A percentile compares a stretch with the other conserved stretches of the same genome.
phyloP scores from a whole-genome alignment of 2,888 invertebrate genomes.

The Ctenicera cuprea region DNA sequence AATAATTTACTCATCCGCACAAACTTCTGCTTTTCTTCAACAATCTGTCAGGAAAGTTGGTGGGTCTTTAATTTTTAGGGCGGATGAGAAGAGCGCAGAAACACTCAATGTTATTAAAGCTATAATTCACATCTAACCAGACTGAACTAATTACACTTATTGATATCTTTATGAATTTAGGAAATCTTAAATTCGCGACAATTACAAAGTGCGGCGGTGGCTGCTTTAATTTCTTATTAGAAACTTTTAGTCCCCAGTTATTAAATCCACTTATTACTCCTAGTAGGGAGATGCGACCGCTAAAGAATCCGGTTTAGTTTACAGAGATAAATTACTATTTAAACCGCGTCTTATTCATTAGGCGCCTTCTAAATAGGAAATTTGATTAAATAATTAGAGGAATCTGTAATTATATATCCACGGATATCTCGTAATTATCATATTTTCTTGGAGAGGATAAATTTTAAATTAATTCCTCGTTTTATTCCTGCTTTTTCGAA shows the following conservation, averaged over 20 bases:
- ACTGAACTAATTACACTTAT: conserved; percentile 65
- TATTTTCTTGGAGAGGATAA: conserved; percentile 6
- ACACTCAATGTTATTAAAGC: conserved; percentile 43
- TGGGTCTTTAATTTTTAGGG: conserved; percentile 32
- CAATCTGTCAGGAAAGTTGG: conserved; percentile 19
- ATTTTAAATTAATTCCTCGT: conserved; percentile 3
- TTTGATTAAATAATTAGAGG: conserved; percentile 47
- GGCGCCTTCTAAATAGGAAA: conserved; percentile 58
- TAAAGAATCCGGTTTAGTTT: conserved; percentile 47
- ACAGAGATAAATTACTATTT: conserved; percentile 59
- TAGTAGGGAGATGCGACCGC: conserved; percentile 47
- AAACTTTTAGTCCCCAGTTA: conserved; percentile 59
- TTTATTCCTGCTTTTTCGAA: not conserved
- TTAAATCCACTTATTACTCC: conserved; percentile 62
- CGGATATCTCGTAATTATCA: conserved; percentile 14
- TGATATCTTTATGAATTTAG: conserved; percentile 69
- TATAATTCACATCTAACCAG: conserved; percentile 44
- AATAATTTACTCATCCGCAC: not conserved
- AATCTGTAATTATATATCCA: conserved; percentile 37
- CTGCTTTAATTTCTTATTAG: conserved; percentile 61
- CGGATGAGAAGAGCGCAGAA: conserved; percentile 15
- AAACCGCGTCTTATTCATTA: conserved; percentile 58
- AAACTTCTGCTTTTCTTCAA: not conserved
- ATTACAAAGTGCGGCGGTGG: conserved; percentile 59
- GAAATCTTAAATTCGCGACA: conserved; percentile 65